Evolutionary conservation across 2,113 vertebrate genomes (phyloP).

Genomic region (Scomber japonicus): DNA sequence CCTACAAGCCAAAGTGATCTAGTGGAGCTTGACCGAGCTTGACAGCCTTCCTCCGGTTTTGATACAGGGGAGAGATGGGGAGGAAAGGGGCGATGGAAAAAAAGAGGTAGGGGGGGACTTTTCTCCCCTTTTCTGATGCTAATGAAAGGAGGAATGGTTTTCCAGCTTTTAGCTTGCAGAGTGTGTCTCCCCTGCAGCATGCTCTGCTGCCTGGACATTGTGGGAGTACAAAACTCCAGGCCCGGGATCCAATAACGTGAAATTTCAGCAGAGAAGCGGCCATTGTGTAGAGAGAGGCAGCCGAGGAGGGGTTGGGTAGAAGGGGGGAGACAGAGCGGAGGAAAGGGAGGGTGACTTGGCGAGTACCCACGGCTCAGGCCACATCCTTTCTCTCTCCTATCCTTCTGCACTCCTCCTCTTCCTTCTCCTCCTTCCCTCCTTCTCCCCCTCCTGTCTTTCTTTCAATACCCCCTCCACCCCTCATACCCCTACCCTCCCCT

Average conservation of each 20-base stretch:
- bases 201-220: slow-evolving; percentile 88
- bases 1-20: slow-evolving; percentile 71
- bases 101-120: slow-evolving; percentile 60
- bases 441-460: slow-evolving; percentile 57
- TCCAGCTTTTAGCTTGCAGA: slow-evolving; percentile 88
- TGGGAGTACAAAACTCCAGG: slow-evolving; percentile 87
- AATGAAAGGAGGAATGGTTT: slow-evolving; percentile 88
- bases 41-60: slow-evolving; percentile 79
- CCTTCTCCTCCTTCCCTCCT: slow-evolving; percentile 49
- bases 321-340: slow-evolving; percentile 70
- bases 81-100: slow-evolving; percentile 60
- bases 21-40: slow-evolving; percentile 78
- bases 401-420: slow-evolving; percentile 61
- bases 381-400: slow-evolving; percentile 83
- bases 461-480: slow-evolving; percentile 24
- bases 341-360: slow-evolving; percentile 84
- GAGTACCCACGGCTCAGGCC: slow-evolving; percentile 83
- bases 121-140: slow-evolving; percentile 86
- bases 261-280: slow-evolving; percentile 88
- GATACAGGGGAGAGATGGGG: slow-evolving; percentile 73
- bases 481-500: slow-evolving; percentile 35
- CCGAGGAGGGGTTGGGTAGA: slow-evolving; percentile 75
- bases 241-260: slow-evolving; percentile 88
- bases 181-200: slow-evolving; percentile 87
- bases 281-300: slow-evolving; percentile 84